phyloP scores from a whole-genome alignment of 2,888 invertebrate genomes.

The Beris chalybata region DNA sequence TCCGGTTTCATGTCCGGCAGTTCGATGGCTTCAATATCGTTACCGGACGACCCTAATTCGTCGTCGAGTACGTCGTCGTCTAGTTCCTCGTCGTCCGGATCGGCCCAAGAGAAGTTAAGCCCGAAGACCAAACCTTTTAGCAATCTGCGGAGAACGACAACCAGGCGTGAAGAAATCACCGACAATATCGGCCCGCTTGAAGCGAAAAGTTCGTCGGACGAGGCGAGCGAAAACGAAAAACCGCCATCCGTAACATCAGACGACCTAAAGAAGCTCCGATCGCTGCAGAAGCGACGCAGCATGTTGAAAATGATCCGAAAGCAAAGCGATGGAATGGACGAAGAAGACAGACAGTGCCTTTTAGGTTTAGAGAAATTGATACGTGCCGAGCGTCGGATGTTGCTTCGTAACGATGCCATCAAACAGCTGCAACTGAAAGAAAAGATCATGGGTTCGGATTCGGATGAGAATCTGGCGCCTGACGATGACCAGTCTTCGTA shows the following conservation, averaged over 20 bases:
- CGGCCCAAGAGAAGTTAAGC: conserved; percentile 11
- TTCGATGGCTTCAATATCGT: neutral
- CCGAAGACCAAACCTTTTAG: no score
- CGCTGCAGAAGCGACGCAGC: conserved; percentile 29
- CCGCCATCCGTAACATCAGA: conserved; percentile 7
- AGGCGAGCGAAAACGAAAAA: neutral
- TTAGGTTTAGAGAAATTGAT: conserved; percentile 35
- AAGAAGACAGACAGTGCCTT: conserved; percentile 35
- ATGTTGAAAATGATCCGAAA: conserved; percentile 33
- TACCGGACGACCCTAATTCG: conserved; percentile 42
- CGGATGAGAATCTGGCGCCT: conserved; percentile 1
- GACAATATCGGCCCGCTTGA: no score
- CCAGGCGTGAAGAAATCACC: no score
- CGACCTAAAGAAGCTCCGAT: conserved; percentile 32
- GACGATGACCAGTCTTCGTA: neutral
- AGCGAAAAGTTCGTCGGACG: neutral
- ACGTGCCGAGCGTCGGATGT: conserved; percentile 32
- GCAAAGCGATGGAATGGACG: conserved; percentile 35
- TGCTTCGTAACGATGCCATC: conserved; percentile 32
- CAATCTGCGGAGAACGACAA: no score
- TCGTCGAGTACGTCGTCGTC: conserved; percentile 43
- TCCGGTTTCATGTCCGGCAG: conserved; percentile 8
- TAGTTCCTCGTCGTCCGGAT: conserved; percentile 42
- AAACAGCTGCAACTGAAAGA: neutral
- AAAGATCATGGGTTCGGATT: conserved; percentile 18